Conservation (phyloP, 2,888 invertebrate genomes). For the Tetropium fuscum region DNA sequence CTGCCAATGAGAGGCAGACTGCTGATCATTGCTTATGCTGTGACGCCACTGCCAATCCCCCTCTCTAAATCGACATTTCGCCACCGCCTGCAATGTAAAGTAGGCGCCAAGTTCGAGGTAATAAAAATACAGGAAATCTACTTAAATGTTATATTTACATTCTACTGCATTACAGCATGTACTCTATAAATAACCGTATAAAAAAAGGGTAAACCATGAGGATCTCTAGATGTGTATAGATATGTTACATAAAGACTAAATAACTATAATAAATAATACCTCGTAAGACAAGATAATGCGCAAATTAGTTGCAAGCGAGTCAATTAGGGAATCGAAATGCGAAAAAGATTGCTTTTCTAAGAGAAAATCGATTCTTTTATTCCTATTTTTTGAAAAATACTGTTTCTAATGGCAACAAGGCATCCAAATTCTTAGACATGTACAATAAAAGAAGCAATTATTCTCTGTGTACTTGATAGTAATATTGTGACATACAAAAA, state of each 20-base stretch:
- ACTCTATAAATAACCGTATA: constrained; percentile 35
- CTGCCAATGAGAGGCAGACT: too few species aligned
- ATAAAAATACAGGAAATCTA: constrained; percentile 27
- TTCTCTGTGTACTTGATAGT: not conserved
- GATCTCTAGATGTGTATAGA: constrained; percentile 32
- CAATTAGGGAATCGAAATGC: not conserved
- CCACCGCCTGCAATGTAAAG: not conserved
- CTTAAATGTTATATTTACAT: constrained; percentile 51
- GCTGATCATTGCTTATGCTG: too few species aligned
- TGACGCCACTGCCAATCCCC: too few species aligned
- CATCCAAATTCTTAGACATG: constrained; percentile 1
- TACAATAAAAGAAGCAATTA: constrained; percentile 5
- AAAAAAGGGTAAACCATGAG: constrained; percentile 37
- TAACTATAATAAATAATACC: constrained; percentile 40
- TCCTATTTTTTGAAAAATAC: constrained; percentile 5
- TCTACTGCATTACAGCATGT: constrained; percentile 41
- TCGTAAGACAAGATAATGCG: constrained; percentile 29
- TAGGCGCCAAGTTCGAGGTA: not conserved
- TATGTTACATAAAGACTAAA: constrained; percentile 29
- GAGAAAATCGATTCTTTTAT: constrained; percentile 8
- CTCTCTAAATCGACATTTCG: too few species aligned
- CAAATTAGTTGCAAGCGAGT: constrained; percentile 17
- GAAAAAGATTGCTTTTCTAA: not conserved
- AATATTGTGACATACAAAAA: constrained; percentile 16
- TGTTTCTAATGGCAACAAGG: constrained; percentile 16